These are phyloP conservation scores for Scaptomyza polygonia DNA, from an alignment of 2,888 invertebrate genomes.

Conservation along the genomic window DNA sequence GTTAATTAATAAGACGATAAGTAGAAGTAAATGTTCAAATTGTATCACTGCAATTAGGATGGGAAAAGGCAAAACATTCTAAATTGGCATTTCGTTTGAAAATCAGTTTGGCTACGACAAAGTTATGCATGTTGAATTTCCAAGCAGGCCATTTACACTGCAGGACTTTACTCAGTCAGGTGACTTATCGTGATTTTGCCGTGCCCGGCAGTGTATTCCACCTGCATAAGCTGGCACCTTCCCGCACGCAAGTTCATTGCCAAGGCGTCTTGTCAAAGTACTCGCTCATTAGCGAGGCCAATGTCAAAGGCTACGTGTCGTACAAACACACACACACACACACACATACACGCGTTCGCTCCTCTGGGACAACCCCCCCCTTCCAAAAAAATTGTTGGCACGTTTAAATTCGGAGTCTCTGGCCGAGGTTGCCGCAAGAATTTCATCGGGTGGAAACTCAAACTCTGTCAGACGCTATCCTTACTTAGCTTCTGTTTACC, in stretches of 20 bases:
- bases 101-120: background rate
- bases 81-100: background rate
- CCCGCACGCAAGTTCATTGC: constrained; percentile 61
- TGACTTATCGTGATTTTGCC: constrained; percentile 23
- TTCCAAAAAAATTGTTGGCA: constrained; percentile 19
- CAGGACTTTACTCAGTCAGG: constrained; percentile 10
- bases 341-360: constrained; percentile 4
- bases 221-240: constrained; percentile 36
- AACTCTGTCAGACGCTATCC: constrained; percentile 32
- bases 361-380: background rate
- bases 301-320: constrained; percentile 77
- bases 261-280: constrained; percentile 67
- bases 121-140: background rate
- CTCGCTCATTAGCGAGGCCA: constrained; percentile 75
- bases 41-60: background rate
- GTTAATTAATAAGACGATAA: background rate
- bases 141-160: background rate
- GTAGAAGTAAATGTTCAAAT: background rate
- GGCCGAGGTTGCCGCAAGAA: constrained; percentile 37
- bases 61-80: background rate
- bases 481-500: constrained; percentile 63
- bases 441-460: constrained; percentile 60
- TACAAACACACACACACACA: constrained; percentile 39
- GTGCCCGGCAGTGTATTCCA: background rate
- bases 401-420: constrained; percentile 49